Evolutionary conservation across 2,888 invertebrate genomes (phyloP), one percentile per base, ranked within the genome.

Genomic region (Amphimallon solstitiale): DNA sequence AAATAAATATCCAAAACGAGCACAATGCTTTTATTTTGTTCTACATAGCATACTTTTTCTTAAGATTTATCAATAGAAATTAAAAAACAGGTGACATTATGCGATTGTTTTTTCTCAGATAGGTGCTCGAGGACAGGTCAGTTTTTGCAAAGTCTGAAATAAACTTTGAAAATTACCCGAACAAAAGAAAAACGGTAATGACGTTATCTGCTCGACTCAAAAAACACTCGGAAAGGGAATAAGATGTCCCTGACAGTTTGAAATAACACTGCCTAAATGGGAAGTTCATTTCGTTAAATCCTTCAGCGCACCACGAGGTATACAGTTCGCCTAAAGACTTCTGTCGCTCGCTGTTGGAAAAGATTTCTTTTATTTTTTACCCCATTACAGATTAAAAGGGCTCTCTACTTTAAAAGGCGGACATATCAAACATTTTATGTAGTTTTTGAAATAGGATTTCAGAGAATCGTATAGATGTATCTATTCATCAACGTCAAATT

Each of bases 201-300:
- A 61, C 49, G 61, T 61, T 61, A 61, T 61, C 61, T 49, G 61
- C 38, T 38, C 48, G 49, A 49, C 49, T 61, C 37, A 61, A 60
- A 60, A 21, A 12, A 21, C 40, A 6, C 23, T 56, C 43, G 34
- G 37, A 37, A 65, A 65, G 52, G 19, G 52, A 51, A 65, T 48
- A 61, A 38, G 49, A 60, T 65, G 65, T 61, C 61, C 45, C 61
- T 65, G 65, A 61, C 65, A 65, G 65, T 59, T 61, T 61, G 56
- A 61, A 65, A 65, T 61, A 65, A 60, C 60, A 61, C 49, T 60
- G 51, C 52, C 60, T 61, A 65, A 65, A 65, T 61, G 65, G 49
- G 65, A 65, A 65, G 60, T 65, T 65, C 65, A 65, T 65, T 65
- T 65, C 61, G 65, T 29, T 40, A 51, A 61, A 61, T 65, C 65